Conservation (phyloP, 2,113 vertebrate genomes). For the Gasterosteus nipponicus region DNA sequence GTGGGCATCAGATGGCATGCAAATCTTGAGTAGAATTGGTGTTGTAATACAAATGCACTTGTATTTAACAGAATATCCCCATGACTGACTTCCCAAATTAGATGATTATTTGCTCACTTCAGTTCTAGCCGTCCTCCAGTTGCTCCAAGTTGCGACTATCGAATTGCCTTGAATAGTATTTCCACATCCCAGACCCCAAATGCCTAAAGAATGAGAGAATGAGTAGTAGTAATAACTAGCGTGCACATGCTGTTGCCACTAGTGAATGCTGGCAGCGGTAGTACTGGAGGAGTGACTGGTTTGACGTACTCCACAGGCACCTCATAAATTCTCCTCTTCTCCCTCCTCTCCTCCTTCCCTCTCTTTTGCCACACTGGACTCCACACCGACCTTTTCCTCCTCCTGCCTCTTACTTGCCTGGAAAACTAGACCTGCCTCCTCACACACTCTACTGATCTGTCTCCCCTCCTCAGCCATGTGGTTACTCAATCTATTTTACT, state of each 20-base stretch:
- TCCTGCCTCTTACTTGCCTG: conserved; percentile 50
- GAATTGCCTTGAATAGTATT: conserved; percentile 35
- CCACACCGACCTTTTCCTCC: conserved; percentile 57
- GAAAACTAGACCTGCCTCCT: conserved; percentile 45
- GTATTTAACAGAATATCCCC: conserved; percentile 39
- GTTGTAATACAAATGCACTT: conserved; percentile 24
- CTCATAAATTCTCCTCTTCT: conserved; percentile 61
- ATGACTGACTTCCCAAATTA: conserved; percentile 31
- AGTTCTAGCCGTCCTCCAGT: conserved; percentile 1
- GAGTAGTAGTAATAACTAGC: conserved; percentile 21
- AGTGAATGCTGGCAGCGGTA: conserved; percentile 59
- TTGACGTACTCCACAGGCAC: conserved; percentile 72
- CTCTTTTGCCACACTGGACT: conserved; percentile 60
- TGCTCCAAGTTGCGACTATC: neutral
- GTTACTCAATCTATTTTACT: conserved; percentile 68
- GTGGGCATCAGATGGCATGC: conserved; percentile 36
- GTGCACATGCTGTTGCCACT: conserved; percentile 43
- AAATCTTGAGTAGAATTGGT: conserved; percentile 16
- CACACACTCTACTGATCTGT: conserved; percentile 67
- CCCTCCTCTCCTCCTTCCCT: conserved; percentile 55
- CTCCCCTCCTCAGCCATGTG: conserved; percentile 62
- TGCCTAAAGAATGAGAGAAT: conserved; percentile 49
- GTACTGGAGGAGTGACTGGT: conserved; percentile 58
- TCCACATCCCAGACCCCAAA: conserved; percentile 30
- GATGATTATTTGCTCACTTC: conserved; percentile 37